Evolutionary conservation across 2,888 invertebrate species (phyloP).

Genomic region (Cephus rjabovi): DNA sequence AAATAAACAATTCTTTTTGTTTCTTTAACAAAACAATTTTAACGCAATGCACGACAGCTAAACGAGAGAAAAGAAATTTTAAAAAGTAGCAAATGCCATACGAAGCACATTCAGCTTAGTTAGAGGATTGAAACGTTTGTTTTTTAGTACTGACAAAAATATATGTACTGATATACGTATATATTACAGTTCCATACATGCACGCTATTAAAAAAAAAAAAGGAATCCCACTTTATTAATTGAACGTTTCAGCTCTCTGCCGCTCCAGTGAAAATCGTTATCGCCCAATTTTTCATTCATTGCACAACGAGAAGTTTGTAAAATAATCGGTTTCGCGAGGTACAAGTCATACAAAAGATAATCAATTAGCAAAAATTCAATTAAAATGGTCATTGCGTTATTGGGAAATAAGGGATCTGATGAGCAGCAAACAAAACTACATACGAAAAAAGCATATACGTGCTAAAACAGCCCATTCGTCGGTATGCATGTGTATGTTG

Average conservation of each 20-base stretch:
- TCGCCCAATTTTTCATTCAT: background rate
- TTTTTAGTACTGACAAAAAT: background rate
- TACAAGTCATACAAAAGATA: constrained; percentile 25
- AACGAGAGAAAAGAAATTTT: background rate
- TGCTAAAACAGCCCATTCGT: too few species aligned
- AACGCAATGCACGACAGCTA: background rate
- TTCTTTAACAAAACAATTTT: background rate
- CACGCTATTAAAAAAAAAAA: background rate
- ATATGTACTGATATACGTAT: background rate
- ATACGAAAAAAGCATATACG: constrained; percentile 11
- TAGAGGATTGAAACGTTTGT: background rate
- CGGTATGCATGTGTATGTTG: background rate
- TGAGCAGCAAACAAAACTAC: constrained; percentile 19
- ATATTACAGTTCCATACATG: background rate
- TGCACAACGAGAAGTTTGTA: background rate
- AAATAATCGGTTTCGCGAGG: background rate
- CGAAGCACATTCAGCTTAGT: background rate
- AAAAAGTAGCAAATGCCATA: background rate
- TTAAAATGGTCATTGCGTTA: constrained; percentile 37
- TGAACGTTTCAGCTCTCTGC: background rate
- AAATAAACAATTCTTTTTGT: background rate
- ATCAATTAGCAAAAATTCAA: constrained; percentile 38
- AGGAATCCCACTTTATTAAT: background rate
- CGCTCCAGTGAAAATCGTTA: background rate
- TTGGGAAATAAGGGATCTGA: constrained; percentile 17